phyloP scores from a whole-genome alignment of 2,888 invertebrate genomes.

The Caenorhabditis imperialis region DNA sequence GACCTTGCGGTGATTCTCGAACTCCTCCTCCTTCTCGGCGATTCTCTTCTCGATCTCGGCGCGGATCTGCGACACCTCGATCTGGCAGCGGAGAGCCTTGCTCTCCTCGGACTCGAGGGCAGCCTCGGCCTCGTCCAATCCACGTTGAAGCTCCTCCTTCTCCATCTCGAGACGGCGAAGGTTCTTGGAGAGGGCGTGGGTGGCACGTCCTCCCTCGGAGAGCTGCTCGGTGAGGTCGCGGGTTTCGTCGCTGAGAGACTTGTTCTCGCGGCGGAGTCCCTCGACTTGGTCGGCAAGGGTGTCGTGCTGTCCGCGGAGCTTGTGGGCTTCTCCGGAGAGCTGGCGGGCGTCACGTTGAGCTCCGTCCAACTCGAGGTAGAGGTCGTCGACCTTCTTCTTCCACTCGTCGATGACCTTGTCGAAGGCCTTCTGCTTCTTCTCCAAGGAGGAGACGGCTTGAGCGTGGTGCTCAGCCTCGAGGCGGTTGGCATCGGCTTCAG shows the following conservation, averaged over 20 bases:
- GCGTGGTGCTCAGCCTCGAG: conserved; percentile 79
- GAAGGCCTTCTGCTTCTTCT: conserved; percentile 99
- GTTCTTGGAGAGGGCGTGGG: conserved; percentile 98
- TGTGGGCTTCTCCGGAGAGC: conserved; percentile 95
- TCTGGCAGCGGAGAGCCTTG: conserved; percentile 81
- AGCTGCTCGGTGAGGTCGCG: conserved; percentile 96
- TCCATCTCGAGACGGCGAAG: conserved; percentile 98
- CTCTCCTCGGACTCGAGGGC: conserved; percentile 99
- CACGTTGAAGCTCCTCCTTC: conserved; percentile 95
- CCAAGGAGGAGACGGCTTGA: conserved; percentile 86
- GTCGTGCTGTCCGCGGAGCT: conserved; percentile 75
- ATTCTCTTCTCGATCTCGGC: conserved; percentile 99
- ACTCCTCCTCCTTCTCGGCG: conserved; percentile 99
- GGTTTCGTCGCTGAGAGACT: conserved; percentile 83
- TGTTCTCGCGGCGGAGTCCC: conserved; percentile 98
- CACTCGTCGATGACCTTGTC: conserved; percentile 96
- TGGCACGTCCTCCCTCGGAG: conserved; percentile 87
- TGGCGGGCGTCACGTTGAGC: conserved; percentile 99
- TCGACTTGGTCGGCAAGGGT: conserved; percentile 84
- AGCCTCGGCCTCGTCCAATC: conserved; percentile 88
- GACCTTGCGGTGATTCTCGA: conserved; percentile 89
- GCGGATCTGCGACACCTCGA: conserved; percentile 97
- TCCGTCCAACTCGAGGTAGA: conserved; percentile 96
- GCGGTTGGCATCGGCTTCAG: conserved; percentile 91
- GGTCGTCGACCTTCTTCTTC: conserved; percentile 96